Percentiles rank a stretch among this genome's conserved stretches.
Conservation (phyloP, 2,113 vertebrate genomes). For the Corythornis vintsioides region DNA sequence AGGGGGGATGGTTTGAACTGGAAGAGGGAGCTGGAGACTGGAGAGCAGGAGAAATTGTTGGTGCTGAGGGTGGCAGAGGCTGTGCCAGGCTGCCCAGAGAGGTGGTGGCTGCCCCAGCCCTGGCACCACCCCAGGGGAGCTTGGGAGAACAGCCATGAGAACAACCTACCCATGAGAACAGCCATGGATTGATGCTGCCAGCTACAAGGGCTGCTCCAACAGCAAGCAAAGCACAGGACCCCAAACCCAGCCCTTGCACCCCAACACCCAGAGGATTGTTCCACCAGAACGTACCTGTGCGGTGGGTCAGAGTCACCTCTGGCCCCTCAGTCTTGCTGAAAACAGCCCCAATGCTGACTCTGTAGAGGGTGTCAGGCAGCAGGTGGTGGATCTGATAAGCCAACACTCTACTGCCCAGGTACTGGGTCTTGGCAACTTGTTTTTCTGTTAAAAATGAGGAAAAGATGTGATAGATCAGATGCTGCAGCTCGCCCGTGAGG, state of each 20-base stretch:
- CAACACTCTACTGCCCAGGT: constrained; percentile 75
- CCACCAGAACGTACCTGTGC: constrained; percentile 75
- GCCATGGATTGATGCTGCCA: not conserved
- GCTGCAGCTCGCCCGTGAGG: not conserved
- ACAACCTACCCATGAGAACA: not conserved
- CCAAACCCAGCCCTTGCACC: not conserved
- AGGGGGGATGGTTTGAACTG: not conserved
- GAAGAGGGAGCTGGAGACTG: no score
- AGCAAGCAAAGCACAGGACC: not conserved
- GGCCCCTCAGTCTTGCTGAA: constrained; percentile 83
- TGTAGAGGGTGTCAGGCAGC: constrained; percentile 77
- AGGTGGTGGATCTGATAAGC: constrained; percentile 73
- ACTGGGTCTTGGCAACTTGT: constrained; percentile 64
- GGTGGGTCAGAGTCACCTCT: constrained; percentile 81
- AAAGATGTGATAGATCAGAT: not conserved
- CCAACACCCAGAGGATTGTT: not conserved
- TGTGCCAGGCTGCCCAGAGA: not conserved
- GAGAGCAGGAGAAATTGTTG: not conserved
- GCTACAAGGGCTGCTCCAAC: not conserved
- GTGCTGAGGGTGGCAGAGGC: not conserved
- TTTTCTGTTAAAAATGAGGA: constrained; percentile 56
- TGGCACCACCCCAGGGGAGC: no score
- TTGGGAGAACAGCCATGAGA: no score
- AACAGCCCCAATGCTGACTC: constrained; percentile 77
- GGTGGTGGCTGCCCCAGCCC: no score